Evolutionary conservation across 35 echinoderm and acorn worm genomes (phyloP), one percentile per base, ranked within the genome.

Genomic region (Amphiura filiformis): DNA sequence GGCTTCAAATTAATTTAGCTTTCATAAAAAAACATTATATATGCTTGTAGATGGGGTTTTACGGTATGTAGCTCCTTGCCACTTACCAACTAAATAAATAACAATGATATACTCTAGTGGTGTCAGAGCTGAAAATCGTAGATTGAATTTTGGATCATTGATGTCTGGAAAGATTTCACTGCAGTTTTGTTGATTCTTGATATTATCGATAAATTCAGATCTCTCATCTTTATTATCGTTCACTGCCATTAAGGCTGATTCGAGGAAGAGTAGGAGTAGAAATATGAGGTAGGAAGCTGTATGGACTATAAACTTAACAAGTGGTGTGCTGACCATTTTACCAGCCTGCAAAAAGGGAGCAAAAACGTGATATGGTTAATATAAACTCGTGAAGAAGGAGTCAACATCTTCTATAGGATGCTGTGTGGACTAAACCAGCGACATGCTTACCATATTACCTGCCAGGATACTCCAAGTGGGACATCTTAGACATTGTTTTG

Each of bases 271-370:
- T 34, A 94, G 36, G 49, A 92, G 47, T 20, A 98, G 80, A 76
- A 94, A 94, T 39, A 93, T 47, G 34, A 98, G 39, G 61, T 98
- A 94, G 15, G 92, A 87, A 20, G 89, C 86, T 17, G 92, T 86
- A 30, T 98, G 92, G 23, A 84, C 91, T 23, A 93, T 88, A 52
- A 98, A 98, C 80, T 98, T 98, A 1, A 88, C 90, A 36, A 98
- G 56, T 7, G 96, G 96, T 38, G 80, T 92, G 36, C 89, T 84
- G 38, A 92, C 81, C 31, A 90, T 56, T 47, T 76, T 80, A 39
- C 94, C 84, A 9, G 92, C 39, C 94, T 96, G 79, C 11, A 76
- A 35, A 61, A 86, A 33, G 65, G 86, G 30, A 57, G 26, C 57
- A 78, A 76, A 0, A 37, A n/a, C n/a, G n/a, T n/a, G n/a, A n/a